These are phyloP conservation scores for Falco naumanni DNA, from an alignment of 2,797 vertebrate genomes.

Conservation along the genomic window DNA sequence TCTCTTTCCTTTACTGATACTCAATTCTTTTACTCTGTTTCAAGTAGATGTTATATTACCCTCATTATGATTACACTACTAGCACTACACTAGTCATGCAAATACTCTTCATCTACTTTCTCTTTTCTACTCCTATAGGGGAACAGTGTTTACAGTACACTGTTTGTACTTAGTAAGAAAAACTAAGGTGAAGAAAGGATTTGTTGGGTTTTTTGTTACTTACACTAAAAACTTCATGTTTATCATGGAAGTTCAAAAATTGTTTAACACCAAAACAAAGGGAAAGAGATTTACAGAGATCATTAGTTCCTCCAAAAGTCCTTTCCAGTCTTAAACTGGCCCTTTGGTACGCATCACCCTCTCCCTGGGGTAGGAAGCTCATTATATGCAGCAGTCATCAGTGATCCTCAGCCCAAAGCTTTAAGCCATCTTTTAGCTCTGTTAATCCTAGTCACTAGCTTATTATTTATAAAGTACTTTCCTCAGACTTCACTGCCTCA, in stretches of 20 bases:
- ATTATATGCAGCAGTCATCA: background rate
- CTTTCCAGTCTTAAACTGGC: background rate
- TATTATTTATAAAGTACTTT: background rate
- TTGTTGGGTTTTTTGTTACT: background rate
- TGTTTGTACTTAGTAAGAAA: background rate
- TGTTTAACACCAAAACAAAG: background rate
- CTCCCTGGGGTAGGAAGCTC: background rate
- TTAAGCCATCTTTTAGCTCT: background rate
- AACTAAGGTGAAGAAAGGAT: background rate
- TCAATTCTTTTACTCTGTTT: constrained; percentile 10
- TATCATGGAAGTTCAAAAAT: background rate
- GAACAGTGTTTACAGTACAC: background rate
- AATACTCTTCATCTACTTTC: background rate
- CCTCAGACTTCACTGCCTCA: background rate
- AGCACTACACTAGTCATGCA: background rate
- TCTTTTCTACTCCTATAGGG: background rate
- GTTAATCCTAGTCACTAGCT: background rate
- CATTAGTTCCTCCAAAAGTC: background rate
- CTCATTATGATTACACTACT: background rate
- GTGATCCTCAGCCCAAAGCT: background rate
- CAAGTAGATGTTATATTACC: constrained; percentile 12
- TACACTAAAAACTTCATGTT: background rate
- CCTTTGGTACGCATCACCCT: background rate
- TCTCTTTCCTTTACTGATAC: background rate
- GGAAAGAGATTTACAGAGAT: background rate